Conservation (phyloP, 30 jellyfish, hydroid and myxozoan genomes). For the Aurelia sp. region DNA sequence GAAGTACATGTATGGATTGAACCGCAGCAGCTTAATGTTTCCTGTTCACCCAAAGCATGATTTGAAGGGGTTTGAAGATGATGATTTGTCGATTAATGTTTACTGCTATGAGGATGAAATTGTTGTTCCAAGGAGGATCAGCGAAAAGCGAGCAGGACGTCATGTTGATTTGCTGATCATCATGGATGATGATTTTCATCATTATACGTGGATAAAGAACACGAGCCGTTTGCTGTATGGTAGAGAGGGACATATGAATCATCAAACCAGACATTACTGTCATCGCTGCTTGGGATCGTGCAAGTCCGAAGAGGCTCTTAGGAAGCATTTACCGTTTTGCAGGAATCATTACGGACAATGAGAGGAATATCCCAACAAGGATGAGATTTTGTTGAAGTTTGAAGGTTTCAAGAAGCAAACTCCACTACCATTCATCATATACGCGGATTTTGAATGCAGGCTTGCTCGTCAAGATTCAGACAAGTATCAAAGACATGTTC, state of each 20-base stretch:
- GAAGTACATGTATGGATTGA: neutral
- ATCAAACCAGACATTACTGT: no score
- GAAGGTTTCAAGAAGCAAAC: neutral
- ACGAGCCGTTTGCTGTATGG: no score
- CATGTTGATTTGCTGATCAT: neutral
- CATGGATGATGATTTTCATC: no score
- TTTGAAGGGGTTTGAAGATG: no score
- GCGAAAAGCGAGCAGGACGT: neutral
- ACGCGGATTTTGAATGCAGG: slow-evolving; percentile 8
- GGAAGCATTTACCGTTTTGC: neutral
- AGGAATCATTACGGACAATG: neutral
- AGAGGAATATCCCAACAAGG: neutral
- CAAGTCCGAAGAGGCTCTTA: neutral
- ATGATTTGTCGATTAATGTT: slow-evolving; percentile 13
- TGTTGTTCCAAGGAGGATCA: neutral
- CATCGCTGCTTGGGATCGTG: neutral
- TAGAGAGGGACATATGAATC: no score
- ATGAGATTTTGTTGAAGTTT: neutral
- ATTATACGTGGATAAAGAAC: no score
- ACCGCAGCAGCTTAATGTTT: neutral
- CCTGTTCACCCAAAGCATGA: neutral
- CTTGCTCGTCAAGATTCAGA: neutral
- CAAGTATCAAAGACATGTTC: neutral
- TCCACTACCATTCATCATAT: slow-evolving; percentile 1
- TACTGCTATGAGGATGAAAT: neutral